These are phyloP conservation scores for Ernsta delagoae DNA, from an alignment of 2,888 invertebrate species.

Conservation along the genomic window DNA sequence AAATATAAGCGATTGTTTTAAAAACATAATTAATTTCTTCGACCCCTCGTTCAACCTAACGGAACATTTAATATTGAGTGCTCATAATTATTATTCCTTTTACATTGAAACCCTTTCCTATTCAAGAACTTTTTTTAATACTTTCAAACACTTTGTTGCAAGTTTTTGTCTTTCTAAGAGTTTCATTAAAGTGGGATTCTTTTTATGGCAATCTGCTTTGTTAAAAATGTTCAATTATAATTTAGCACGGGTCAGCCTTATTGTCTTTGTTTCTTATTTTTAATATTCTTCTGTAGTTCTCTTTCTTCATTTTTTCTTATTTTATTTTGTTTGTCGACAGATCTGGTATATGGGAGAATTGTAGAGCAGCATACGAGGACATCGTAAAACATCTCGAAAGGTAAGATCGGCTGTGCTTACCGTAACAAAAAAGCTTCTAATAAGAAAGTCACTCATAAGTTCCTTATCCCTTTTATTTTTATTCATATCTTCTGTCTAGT, in stretches of 20 bases:
- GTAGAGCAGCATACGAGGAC: constrained; percentile 97
- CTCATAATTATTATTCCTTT: constrained; percentile 84
- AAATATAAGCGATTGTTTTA: constrained; percentile 83
- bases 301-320: constrained; percentile 69
- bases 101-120: constrained; percentile 74
- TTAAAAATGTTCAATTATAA: constrained; percentile 49
- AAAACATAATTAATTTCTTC: constrained; percentile 83
- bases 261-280: constrained; percentile 50
- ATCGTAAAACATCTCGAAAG: constrained; percentile 98
- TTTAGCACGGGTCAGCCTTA: constrained; percentile 47
- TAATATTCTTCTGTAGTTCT: constrained; percentile 52
- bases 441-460: constrained; percentile 7
- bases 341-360: constrained; percentile 97
- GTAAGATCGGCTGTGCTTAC: constrained; percentile 84
- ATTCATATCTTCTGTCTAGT: background rate
- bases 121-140: constrained; percentile 70
- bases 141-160: constrained; percentile 60
- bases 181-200: constrained; percentile 46
- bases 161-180: constrained; percentile 56
- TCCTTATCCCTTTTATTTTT: constrained; percentile 5
- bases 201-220: constrained; percentile 43
- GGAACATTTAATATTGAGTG: constrained; percentile 84
- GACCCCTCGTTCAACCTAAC: constrained; percentile 76
- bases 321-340: constrained; percentile 84
- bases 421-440: constrained; percentile 23